Evolutionary conservation across 2,113 vertebrate genomes (phyloP), one percentile per base, ranked within the genome.

Genomic region (Nibea albiflora): DNA sequence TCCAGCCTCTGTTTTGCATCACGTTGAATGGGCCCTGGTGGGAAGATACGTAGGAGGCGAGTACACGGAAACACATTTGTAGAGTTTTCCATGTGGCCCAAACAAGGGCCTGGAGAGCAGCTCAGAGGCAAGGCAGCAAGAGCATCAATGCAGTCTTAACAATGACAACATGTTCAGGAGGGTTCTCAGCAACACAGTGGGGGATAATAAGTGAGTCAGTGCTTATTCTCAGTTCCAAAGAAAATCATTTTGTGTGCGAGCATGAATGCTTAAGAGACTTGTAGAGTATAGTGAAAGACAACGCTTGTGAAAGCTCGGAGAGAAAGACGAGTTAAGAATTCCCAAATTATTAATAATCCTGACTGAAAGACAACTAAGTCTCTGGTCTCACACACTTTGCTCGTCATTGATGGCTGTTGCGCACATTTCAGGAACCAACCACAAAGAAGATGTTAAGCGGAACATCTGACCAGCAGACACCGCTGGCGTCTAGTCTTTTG

Each of bases 381-480:
- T 52, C 64, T 54, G 12, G 11, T 69, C 39, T 71, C 71, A 20
- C 53, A 76, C 39, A 31, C 28, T 70, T 56, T 26, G 14, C 39
- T 46, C 17, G 3, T 62, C 62, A 74, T 84, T 63, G 42, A 80
- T 80, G 77, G 53, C 66, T 73, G 70, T 31, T 44, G 72, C 47
- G 63, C 85, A 88, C 60, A 72, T 85, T 91, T 84, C 4, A 3
- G 19, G 75, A 80, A 71, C 42, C 28, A 54, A 66, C 66, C 58
- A 44, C 66, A 54, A 16, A 80, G 44, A 56, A 54, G 63, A 88
- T 66, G 57, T 86, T 81, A 57, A 54, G 53, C 78, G 73, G 64
- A 70, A 88, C 91, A 90, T 94, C 84, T 89, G 89, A 92, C 17
- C 61, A 73, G 83, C 90, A 92, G 89, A 88, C 82, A 0, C 54